Evolutionary conservation across 2,797 vertebrate species (phyloP).

Genomic region (Schizopygopsis pylzovi): DNA sequence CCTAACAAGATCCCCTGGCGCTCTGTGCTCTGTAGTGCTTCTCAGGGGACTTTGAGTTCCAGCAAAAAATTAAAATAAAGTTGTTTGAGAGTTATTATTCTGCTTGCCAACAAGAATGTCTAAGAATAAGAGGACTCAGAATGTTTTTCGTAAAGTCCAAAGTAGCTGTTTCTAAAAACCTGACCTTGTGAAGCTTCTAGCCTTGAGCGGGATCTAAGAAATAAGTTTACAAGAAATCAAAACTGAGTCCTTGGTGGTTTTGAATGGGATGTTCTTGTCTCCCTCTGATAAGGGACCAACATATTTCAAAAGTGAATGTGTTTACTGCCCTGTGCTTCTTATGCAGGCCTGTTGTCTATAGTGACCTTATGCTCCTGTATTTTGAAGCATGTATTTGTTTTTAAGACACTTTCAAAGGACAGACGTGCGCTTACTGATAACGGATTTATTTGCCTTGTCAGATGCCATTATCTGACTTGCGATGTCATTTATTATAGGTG

Average conservation of each 20-base stretch:
- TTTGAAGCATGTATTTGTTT: constrained; percentile 23
- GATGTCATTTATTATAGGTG: background rate
- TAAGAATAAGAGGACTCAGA: background rate
- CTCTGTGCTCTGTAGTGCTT: constrained; percentile 30
- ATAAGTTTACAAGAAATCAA: background rate
- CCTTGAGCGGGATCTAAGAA: background rate
- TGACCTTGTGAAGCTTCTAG: background rate
- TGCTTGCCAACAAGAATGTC: constrained; percentile 23
- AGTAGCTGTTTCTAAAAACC: constrained; percentile 6
- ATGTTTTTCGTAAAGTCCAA: background rate
- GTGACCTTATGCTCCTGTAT: constrained; percentile 28
- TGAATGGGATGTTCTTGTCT: background rate
- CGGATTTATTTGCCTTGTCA: background rate
- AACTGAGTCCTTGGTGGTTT: background rate
- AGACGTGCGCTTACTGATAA: background rate
- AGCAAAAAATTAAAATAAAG: background rate
- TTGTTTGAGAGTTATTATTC: constrained; percentile 22
- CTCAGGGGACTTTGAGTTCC: constrained; percentile 34
- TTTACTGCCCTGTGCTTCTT: constrained; percentile 31
- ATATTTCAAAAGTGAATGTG: background rate
- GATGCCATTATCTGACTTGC: background rate
- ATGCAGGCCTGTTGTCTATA: background rate
- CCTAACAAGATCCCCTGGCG: constrained; percentile 61
- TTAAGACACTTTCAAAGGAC: constrained; percentile 12
- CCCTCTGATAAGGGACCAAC: constrained; percentile 25